These are phyloP conservation scores for Epinotia demarniana DNA, from an alignment of 2,888 invertebrate genomes.

Conservation along the genomic window DNA sequence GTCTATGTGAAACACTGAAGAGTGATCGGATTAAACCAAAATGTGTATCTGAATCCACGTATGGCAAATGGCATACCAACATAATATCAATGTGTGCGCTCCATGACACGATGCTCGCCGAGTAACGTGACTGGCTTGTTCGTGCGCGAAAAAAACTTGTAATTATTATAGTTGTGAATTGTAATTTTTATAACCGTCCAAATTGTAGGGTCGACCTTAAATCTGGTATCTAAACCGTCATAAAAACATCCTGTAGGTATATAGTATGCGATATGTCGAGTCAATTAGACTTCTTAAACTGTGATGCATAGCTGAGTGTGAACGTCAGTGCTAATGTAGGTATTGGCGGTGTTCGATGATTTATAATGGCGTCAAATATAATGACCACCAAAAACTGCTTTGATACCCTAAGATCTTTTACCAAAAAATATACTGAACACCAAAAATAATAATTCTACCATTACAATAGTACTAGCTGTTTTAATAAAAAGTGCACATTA, in stretches of 20 bases:
- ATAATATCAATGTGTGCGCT: neutral
- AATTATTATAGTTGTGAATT: too few relatives aligned
- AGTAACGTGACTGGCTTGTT: too few relatives aligned
- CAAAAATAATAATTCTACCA: too few relatives aligned
- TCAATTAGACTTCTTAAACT: neutral
- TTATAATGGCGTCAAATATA: too few relatives aligned
- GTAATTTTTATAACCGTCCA: neutral
- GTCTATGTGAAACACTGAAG: conserved; percentile 57
- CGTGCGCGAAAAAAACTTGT: too few relatives aligned
- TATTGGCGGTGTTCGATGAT: neutral
- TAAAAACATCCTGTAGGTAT: neutral
- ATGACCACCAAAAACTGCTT: too few relatives aligned
- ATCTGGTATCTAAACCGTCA: neutral
- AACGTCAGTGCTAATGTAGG: neutral
- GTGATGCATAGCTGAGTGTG: neutral
- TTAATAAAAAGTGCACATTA: too few relatives aligned
- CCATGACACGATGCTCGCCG: too few relatives aligned
- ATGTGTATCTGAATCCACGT: neutral
- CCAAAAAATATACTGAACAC: too few relatives aligned
- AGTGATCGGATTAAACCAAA: conserved; percentile 65
- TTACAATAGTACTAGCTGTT: too few relatives aligned
- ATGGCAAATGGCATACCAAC: neutral
- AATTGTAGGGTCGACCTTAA: neutral
- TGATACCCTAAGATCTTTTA: too few relatives aligned
- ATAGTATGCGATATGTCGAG: neutral